Evolutionary conservation across 2,797 vertebrate species (phyloP).

Genomic region (Leuciscus waleckii): DNA sequence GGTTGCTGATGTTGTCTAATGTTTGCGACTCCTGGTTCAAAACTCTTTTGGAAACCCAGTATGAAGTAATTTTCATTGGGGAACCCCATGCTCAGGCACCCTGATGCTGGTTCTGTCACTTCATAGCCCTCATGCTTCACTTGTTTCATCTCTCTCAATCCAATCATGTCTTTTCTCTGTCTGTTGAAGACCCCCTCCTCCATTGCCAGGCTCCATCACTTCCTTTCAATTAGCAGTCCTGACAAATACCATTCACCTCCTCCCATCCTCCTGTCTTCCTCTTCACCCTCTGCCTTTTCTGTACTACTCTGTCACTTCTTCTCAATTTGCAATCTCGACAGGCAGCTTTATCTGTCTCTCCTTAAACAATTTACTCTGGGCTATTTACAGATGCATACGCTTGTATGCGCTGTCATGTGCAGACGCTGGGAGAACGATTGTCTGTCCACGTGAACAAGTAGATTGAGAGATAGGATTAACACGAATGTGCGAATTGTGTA

Average conservation of each 20-base stretch:
- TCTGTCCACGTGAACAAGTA: constrained; percentile 30
- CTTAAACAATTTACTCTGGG: constrained; percentile 53
- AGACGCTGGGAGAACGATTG: constrained; percentile 37
- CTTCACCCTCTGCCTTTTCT: constrained; percentile 68
- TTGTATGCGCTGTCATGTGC: constrained; percentile 51
- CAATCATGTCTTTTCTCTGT: constrained; percentile 40
- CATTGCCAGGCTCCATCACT: constrained; percentile 71
- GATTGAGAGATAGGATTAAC: constrained; percentile 39
- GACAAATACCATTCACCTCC: constrained; percentile 74
- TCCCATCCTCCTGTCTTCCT: constrained; percentile 60
- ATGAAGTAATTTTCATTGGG: background rate
- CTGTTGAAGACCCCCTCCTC: constrained; percentile 18
- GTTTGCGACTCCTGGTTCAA: background rate
- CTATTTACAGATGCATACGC: constrained; percentile 47
- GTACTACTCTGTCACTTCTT: constrained; percentile 79
- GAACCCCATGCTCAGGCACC: background rate
- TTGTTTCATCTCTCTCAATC: constrained; percentile 32
- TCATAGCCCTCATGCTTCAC: constrained; percentile 16
- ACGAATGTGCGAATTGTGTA: constrained; percentile 11
- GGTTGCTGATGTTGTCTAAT: background rate
- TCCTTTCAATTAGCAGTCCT: constrained; percentile 83
- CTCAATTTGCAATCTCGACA: constrained; percentile 79
- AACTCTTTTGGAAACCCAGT: background rate
- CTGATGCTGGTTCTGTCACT: constrained; percentile 36
- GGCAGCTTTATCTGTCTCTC: constrained; percentile 68